phyloP scores from a whole-genome alignment of 2,113 vertebrate genomes.

The Anser cygnoides region DNA sequence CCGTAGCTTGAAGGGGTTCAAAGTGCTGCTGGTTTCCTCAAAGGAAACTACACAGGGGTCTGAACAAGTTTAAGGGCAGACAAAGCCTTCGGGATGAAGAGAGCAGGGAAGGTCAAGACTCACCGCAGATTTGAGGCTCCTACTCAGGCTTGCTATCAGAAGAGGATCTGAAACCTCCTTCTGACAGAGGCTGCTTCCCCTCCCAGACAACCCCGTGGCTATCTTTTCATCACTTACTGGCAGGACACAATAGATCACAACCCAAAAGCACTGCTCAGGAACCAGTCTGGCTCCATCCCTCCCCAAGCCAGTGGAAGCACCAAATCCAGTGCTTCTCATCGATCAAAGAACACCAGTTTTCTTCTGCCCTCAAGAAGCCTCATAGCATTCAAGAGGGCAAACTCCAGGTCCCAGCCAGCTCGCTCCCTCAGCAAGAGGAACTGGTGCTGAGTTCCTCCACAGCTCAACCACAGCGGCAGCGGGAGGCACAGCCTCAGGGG shows the following conservation, averaged over 20 bases:
- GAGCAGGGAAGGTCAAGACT: neutral
- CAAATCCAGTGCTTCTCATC: neutral
- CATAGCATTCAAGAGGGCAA: neutral
- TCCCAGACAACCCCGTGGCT: neutral
- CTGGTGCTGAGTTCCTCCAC: neutral
- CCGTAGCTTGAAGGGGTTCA: neutral
- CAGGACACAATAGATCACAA: neutral
- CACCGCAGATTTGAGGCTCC: neutral
- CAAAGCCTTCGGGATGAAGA: neutral
- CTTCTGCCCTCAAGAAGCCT: neutral
- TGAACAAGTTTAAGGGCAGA: neutral
- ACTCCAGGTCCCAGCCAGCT: neutral
- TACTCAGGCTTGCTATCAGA: neutral
- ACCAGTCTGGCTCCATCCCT: neutral
- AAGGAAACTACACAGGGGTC: neutral
- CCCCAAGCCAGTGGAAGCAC: neutral
- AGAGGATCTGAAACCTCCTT: neutral
- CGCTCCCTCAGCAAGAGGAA: neutral
- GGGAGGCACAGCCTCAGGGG: neutral
- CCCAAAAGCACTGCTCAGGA: neutral
- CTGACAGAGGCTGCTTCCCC: neutral
- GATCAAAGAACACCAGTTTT: neutral
- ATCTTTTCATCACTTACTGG: neutral
- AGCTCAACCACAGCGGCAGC: neutral
- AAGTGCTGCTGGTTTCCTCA: neutral